Conservation (phyloP, 2,113 vertebrate species). For the Electrona antarctica region DNA sequence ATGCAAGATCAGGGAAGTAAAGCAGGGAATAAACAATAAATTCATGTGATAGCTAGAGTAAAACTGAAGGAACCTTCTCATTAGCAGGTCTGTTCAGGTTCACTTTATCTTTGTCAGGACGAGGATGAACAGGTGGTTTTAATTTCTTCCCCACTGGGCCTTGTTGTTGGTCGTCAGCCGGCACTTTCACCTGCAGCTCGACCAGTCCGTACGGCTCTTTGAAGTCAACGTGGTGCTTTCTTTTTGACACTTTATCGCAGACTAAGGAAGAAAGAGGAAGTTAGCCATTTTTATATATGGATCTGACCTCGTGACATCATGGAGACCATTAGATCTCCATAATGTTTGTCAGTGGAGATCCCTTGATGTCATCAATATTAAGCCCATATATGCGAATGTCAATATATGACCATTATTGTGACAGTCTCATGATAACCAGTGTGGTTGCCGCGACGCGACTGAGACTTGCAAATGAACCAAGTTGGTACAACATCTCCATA, state of each 20-base stretch:
- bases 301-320: no score
- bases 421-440: no score
- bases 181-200: slow-evolving; percentile 35
- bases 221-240: slow-evolving; percentile 45
- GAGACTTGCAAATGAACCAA: no score
- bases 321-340: no score
- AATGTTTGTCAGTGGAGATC: no score
- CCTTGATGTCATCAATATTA: no score
- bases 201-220: slow-evolving; percentile 31
- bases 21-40: no score
- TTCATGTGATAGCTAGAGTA: neutral
- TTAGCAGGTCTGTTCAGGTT: neutral
- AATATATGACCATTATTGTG: no score
- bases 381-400: no score
- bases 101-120: neutral
- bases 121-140: slow-evolving; percentile 10
- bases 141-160: slow-evolving; percentile 1
- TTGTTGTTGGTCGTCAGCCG: neutral
- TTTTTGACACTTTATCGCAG: slow-evolving; percentile 42
- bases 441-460: no score
- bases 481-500: no score
- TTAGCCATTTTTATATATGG: neutral
- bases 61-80: slow-evolving; percentile 17
- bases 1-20: no score
- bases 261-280: slow-evolving; percentile 25